Evolutionary conservation across 2,113 vertebrate species (phyloP), one percentile per base, ranked within the genome.

Genomic region (Uria aalge): DNA sequence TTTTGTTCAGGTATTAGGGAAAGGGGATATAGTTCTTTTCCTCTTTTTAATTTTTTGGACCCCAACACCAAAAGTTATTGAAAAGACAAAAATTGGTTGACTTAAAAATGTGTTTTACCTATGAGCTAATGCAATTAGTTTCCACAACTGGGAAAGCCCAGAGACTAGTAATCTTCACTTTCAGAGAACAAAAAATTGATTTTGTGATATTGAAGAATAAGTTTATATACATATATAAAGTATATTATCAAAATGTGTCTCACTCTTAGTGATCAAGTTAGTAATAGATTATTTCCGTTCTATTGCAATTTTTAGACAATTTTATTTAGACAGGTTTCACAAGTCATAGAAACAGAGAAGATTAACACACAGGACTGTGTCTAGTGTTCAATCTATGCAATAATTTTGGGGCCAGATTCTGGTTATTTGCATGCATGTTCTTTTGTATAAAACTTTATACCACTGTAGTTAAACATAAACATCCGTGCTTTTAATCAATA

Each of bases 31-130:
- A 36, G 9, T 11, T 38, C 5, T 74, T 82, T 60, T 57, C 62
- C 2, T 52, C 3, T 45, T 68, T 50, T 41, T 24, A 68, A 19
- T 34, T 21, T 43, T 75, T 86, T 47, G 12, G 29, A 45, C 6
- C 1, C 1, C 2, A 6, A 24, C 17, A 68, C 3, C 2, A 8
- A 22, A 88, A 72, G 5, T 17, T 2, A 72, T 50, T 50, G 17
- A 79, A 59, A 67, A 43, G 10, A 34, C 26, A 36, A 84, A 41
- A 26, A 26, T 16, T 3, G 3, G 5, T 69, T 50, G 17, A 75
- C 14, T 45, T 69, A 26, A 52, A 56, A 75, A 20, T 36, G 4
- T 48, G 1, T 30, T 74, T 83, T 48, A 63, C 6, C 4, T 84
- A 4, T 12, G 11, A 85, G 19, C 7, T 57, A 45, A 53, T 34